A percentile compares a stretch with the other conserved stretches of the same genome.
Evolutionary conservation across 2,888 invertebrate species (phyloP).

Genomic region (Anaspis maculata): DNA sequence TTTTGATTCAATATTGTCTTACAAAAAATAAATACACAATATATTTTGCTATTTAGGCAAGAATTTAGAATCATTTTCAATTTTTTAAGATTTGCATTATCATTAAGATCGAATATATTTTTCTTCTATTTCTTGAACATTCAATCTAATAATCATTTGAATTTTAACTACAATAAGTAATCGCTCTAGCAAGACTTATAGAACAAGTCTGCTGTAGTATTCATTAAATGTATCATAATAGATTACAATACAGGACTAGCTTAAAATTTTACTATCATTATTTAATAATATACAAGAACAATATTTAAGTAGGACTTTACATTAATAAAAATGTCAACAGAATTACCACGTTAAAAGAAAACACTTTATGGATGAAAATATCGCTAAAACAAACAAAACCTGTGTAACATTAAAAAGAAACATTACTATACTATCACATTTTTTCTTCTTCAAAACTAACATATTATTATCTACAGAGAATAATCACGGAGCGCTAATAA

Average conservation of each 20-base stretch:
- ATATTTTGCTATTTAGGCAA: conserved; percentile 35
- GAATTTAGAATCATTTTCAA: conserved; percentile 33
- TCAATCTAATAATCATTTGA: conserved; percentile 16
- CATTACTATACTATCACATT: conserved; percentile 19
- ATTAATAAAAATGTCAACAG: conserved; percentile 10
- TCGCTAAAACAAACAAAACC: conserved; percentile 14
- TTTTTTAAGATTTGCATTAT: conserved; percentile 15
- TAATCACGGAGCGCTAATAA: no score
- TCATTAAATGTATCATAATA: conserved; percentile 17
- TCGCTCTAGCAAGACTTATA: conserved; percentile 23
- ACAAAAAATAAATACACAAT: conserved; percentile 36
- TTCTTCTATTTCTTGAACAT: conserved; percentile 16
- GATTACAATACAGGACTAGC: conserved; percentile 28
- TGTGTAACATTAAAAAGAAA: no score
- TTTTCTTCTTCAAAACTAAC: conserved; percentile 8
- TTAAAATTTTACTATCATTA: conserved; percentile 14
- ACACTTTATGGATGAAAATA: conserved; percentile 6
- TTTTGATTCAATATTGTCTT: conserved; percentile 23
- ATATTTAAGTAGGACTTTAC: conserved; percentile 19
- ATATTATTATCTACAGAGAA: background rate
- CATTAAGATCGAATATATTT: conserved; percentile 9
- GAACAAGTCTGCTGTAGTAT: conserved; percentile 23
- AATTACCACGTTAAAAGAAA: no score
- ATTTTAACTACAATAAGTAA: conserved; percentile 15
- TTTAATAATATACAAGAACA: conserved; percentile 15